Evolutionary conservation across 2,888 invertebrate genomes (phyloP), one percentile per base, ranked within the genome.

Genomic region (Micropterix aruncella): DNA sequence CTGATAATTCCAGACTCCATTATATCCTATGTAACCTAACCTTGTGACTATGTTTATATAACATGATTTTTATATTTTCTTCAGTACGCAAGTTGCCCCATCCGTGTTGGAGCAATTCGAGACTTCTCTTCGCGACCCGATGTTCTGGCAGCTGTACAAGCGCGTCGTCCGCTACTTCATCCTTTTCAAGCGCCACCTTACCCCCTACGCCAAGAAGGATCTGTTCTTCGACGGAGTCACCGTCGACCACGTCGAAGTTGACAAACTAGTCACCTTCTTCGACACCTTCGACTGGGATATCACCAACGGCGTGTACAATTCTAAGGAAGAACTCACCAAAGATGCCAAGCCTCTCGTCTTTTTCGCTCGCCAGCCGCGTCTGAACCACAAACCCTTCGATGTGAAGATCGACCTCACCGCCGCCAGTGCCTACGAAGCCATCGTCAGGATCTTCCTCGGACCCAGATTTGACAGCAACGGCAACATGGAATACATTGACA

Each of bases 81-180:
- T 27, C 12, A 27, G 27, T 12, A 7, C 5, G 7, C 12, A 27
- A 7, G 27, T 27, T 27, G 27, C 68, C 40, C 79, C 82, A 9
- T 74, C 79, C 38, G 74, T 76, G 12, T 60, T 81, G 52, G 76
- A 81, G 54, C 73, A 76, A 59, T 76, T 74, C 58, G 65, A 71
- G 46, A 80, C 82, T 2, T 74, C 77, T 53, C 60, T 81, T 54
- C 78, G 83, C 43, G 85, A 86, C 61, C 84, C 85, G 12, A 71
- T 79, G 45, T 83, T 79, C 74, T 86, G 79, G 68, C 74, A 72
- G 52, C 61, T 83, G 51, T 75, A 77, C 65, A 77, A 80, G 59
- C 75, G 75, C 50, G 61, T 81, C 56, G 56, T 68, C 40, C 62
- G 73, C 48, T 69, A 64, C 50, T 74, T 74, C 60, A 61, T 66